Base-by-base conservation (phyloP, 2,888 invertebrate species). In the Drosophila subquinaria region DNA sequence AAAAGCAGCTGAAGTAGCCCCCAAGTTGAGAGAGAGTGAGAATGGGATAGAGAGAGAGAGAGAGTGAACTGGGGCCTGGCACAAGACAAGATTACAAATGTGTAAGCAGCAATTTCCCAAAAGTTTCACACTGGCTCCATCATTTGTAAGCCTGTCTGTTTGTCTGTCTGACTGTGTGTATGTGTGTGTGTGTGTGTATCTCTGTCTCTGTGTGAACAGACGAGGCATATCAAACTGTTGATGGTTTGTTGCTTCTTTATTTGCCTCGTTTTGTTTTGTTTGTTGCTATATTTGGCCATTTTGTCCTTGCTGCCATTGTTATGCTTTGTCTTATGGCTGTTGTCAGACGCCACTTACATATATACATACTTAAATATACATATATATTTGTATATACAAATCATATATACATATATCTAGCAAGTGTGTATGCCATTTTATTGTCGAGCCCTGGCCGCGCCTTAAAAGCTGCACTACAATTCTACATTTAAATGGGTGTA, bases 171-270 rank as follows among this genome's bases (percentile, higher is more conserved):
- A 53, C 20, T 57, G 17, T 38, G 45, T 42, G 23, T 56, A 27
- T 53, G 9, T 35, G 0, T 45, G 42, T 45, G n/a, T 52, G 30
- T 45, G 45, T 43, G 40, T 62, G 20, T 43, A 38, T 53, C 45
- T 67, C 42, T 73, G 63, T 56, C 33, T 76, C 69, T 60, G 40
- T 66, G 65, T 38, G 55, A 68, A 82, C 77, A 80, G 82, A 82
- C 87, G 72, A 73, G 78, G 82, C 88, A 81, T 87, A 84, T 89
- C 84, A 87, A 87, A 87, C 86, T 87, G 86, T 87, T 87, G 86
- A 87, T 87, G 86, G 88, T 85, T 85, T 85, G 84, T 85, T 85
- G 84, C 88, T 88, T 84, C 88, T 84, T 88, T 88, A 85, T 88
- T 81, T 78, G 80, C 79, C 79, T 81, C 76, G 79, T 81, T 76